A percentile compares a stretch with the other conserved stretches of the same genome.
Conservation (phyloP, 1,140 invertebrate genomes). For the Epicauta chinensis region DNA sequence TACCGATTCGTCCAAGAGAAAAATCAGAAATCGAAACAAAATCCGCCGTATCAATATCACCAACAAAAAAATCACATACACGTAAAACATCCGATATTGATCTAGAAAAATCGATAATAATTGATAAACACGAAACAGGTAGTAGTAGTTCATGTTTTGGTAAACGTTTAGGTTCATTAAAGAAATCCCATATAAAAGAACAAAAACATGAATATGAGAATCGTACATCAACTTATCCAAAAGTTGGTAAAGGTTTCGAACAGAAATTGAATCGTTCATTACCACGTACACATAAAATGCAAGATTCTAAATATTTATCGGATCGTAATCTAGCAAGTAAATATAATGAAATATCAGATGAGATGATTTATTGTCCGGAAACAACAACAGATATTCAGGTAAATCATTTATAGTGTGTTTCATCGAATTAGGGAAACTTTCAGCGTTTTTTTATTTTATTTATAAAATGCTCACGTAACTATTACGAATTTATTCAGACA, state of each 20-base stretch:
- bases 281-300: slow-evolving; percentile 35
- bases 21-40: slow-evolving; percentile 22
- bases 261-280: slow-evolving; percentile 33
- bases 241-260: slow-evolving; percentile 31
- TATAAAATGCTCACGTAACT: too few species aligned
- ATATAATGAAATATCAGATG: slow-evolving; percentile 31
- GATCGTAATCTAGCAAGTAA: slow-evolving; percentile 26
- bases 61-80: slow-evolving; percentile 5
- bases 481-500: too few species aligned
- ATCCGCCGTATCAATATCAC: background rate
- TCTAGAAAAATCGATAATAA: slow-evolving; percentile 1
- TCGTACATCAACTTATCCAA: slow-evolving; percentile 36
- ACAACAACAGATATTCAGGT: slow-evolving; percentile 34
- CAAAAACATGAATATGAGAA: slow-evolving; percentile 22
- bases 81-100: slow-evolving; percentile 6
- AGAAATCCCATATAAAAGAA: slow-evolving; percentile 28
- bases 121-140: slow-evolving; percentile 30
- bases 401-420: too few species aligned
- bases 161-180: slow-evolving; percentile 38
- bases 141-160: slow-evolving; percentile 41
- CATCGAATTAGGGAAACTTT: too few species aligned
- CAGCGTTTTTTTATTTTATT: too few species aligned
- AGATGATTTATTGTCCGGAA: slow-evolving; percentile 40
- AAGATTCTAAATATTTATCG: slow-evolving; percentile 26
- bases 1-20: slow-evolving; percentile 33